Base-by-base conservation (phyloP, 1,140 invertebrate species). In the Maniola jurtina region DNA sequence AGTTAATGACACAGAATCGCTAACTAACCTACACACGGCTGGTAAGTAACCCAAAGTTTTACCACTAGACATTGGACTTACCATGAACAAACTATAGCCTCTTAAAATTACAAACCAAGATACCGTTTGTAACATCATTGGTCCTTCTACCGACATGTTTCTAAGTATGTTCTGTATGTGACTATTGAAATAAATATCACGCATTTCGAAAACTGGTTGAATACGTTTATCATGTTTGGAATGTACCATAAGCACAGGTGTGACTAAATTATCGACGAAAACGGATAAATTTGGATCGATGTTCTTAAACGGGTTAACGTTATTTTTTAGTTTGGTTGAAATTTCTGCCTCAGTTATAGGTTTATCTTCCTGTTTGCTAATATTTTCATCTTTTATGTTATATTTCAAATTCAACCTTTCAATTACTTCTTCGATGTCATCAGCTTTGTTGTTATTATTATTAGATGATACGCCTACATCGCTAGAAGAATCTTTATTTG, bases 31-130 rank as follows among this genome's bases (percentile, higher is more conserved):
- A 66, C 86, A 89, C 1, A 92, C 73, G 6, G 90, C 83, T 0
- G 92, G 91, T 13, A 92, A 66, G 79, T 92, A 92, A 0, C 90
- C 89, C 63, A 92, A 74, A 10, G 92, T 92, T 74, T 92, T 93
- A 1, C 92, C 92, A 64, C 91, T 87, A 14, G 74, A 70, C 13
- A 75, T 62, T 5, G 88, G 82, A 64, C 88, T 80, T 0, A 93
- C 75, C 66, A 92, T 76, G 54, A 92, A 87, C 2, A 89, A 67
- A 64, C 92, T 91, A 40, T 89, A 81, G 0, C 89, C 88, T 6
- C 91, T 75, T 40, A 92, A 72, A 61, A 92, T 84, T 6, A 85
- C 82, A 35, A 77, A 71, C 91, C 92, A 92, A 0, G 88, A 83
- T 10, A 92, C 84, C 0, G 80, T 81, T 65, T 93, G 92, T 15